Conservation (phyloP, 2,888 invertebrate species). For the Autographa pulchrina region DNA sequence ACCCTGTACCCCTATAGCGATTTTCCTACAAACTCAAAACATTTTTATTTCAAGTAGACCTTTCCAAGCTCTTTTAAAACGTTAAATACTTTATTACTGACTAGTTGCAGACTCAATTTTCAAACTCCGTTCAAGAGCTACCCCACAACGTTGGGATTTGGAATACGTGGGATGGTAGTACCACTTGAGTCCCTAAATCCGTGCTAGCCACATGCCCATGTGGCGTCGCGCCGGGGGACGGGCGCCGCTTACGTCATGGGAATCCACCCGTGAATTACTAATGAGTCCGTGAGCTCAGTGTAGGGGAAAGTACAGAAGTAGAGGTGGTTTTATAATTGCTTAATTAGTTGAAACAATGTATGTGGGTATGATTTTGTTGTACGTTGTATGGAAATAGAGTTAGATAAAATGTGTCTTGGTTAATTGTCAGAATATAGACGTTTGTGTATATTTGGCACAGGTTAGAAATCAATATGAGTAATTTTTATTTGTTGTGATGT, state of each 20-base stretch:
- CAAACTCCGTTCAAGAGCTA: slow-evolving; percentile 19
- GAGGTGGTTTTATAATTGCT: not conserved
- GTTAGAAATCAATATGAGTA: no score
- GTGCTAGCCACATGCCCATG: slow-evolving; percentile 65
- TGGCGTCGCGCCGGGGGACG: slow-evolving; percentile 74
- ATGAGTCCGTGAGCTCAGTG: slow-evolving; percentile 46
- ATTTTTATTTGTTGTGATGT: not conserved
- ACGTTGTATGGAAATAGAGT: no score
- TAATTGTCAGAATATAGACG: not conserved
- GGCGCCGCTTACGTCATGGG: slow-evolving; percentile 82
- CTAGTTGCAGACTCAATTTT: not conserved
- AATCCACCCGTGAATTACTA: slow-evolving; percentile 70
- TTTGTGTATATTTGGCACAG: no score
- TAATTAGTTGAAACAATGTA: not conserved
- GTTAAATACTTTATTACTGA: no score
- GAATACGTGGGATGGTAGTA: slow-evolving; percentile 8
- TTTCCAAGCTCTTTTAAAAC: no score
- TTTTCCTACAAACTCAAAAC: no score
- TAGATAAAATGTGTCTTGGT: no score
- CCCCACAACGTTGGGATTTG: slow-evolving; percentile 7
- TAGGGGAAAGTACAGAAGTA: slow-evolving; percentile 35
- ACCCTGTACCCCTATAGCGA: slow-evolving; percentile 10
- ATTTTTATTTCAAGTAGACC: no score
- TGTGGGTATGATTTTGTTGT: no score
- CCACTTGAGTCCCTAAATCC: slow-evolving; percentile 50